Evolutionary conservation across 2,888 invertebrate genomes (phyloP).

Genomic region (Ernsta delagoae): DNA sequence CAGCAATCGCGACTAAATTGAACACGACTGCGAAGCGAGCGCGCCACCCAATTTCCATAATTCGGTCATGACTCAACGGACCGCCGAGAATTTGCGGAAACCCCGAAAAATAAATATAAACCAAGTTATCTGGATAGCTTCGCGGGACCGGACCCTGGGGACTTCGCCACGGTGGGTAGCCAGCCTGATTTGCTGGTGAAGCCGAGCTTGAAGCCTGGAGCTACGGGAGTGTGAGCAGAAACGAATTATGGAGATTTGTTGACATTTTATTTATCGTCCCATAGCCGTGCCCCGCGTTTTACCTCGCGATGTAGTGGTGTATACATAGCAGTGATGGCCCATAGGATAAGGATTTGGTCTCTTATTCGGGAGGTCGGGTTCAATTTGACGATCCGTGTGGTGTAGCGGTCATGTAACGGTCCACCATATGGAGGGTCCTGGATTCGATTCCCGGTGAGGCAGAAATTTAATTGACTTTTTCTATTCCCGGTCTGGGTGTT

Average conservation of each 20-base stretch:
- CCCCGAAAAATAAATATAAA: conserved; percentile 19
- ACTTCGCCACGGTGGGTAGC: not conserved
- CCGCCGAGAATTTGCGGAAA: not conserved
- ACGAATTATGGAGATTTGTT: not conserved
- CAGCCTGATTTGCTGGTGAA: conserved; percentile 11
- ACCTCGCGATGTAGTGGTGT: no score
- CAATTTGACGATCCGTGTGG: no score
- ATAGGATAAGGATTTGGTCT: no score
- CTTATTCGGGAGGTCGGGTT: no score
- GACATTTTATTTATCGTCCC: no score
- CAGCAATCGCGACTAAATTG: conserved; percentile 6
- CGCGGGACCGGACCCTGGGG: not conserved
- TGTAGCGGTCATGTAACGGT: no score
- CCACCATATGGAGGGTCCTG: no score
- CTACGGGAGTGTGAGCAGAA: not conserved
- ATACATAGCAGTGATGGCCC: no score
- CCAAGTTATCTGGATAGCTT: conserved; percentile 17
- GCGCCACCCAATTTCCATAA: conserved; percentile 5
- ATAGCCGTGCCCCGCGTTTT: no score
- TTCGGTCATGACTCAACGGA: conserved; percentile 14
- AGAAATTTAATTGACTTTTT: no score
- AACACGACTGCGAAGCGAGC: not conserved
- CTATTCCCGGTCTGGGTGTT: no score
- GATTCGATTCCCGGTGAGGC: no score
- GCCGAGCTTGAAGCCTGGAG: not conserved